Evolutionary conservation across 2,113 vertebrate genomes (phyloP).

Genomic region (Phycodurus eques): DNA sequence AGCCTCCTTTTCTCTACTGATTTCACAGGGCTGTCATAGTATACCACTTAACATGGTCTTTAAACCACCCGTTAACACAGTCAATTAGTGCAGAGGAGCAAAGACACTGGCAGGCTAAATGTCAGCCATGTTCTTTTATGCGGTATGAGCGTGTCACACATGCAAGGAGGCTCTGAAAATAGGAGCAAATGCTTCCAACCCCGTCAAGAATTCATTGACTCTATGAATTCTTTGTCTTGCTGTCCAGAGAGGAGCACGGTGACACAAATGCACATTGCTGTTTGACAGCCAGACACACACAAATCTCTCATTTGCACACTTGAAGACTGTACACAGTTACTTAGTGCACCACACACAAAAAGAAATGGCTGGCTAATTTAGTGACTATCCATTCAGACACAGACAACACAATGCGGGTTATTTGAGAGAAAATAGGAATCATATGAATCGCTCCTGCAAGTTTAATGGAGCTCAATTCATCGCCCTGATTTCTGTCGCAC

Average conservation of each 20-base stretch:
- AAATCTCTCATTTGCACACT: slow-evolving; percentile 33
- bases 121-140: slow-evolving; percentile 58
- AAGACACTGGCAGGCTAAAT: slow-evolving; percentile 39
- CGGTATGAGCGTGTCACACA: slow-evolving; percentile 43
- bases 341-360: slow-evolving; percentile 15
- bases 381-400: slow-evolving; percentile 5
- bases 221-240: slow-evolving; percentile 66
- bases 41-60: slow-evolving; percentile 33
- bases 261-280: slow-evolving; percentile 13
- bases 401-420: slow-evolving; percentile 8
- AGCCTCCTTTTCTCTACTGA: slow-evolving; percentile 18
- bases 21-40: slow-evolving; percentile 43
- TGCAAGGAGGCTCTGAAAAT: slow-evolving; percentile 51
- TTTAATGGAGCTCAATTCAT: slow-evolving; percentile 45
- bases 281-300: slow-evolving; percentile 15
- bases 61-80: slow-evolving; percentile 52
- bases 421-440: slow-evolving; percentile 10
- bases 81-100: slow-evolving; percentile 51
- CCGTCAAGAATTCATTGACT: slow-evolving; percentile 35
- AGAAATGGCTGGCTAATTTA: slow-evolving; percentile 7
- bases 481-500: slow-evolving; percentile 12
- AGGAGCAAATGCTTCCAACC: slow-evolving; percentile 53
- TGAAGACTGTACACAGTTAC: slow-evolving; percentile 11
- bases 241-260: slow-evolving; percentile 19
- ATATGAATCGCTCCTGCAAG: slow-evolving; percentile 18